Evolutionary conservation across 2,797 vertebrate genomes (phyloP), one percentile per base, ranked within the genome.

Genomic region (Dendrocincla fuliginosa): DNA sequence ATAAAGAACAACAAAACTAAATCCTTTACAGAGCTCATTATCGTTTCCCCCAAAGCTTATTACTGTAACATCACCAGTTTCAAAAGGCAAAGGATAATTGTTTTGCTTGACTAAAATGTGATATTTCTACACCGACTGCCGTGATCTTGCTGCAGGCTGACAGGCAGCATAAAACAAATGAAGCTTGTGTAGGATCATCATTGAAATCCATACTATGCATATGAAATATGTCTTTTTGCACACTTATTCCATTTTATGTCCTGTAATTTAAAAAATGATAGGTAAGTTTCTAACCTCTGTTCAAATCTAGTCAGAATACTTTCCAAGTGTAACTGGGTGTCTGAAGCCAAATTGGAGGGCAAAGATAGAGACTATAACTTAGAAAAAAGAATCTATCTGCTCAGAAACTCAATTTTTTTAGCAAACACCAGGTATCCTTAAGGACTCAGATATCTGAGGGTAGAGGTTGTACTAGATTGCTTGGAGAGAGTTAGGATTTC

Each of bases 51-150:
- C 41, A 44, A 35, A 85, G 68, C 47, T 92, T 87, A 35, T 78
- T 88, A 75, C 18, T 82, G 30, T 69, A 82, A 81, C 35, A 88
- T 90, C 59, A 82, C 3, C 22, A 37, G 30, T 19, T 49, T 85
- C 60, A 63, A 89, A 93, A 93, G 92, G 9, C 25, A 60, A 47
- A 83, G 32, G 56, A 80, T 81, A 95, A 88, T 77, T 92, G 56
- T 89, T 92, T 84, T 87, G 41, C 67, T 91, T 87, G 84, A 89
- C 44, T 87, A 82, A 93, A 87, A 55, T 30, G 19, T 89, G 87
- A 60, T 87, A 92, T 80, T 93, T 93, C 68, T 79, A 35, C 16
- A 52, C 14, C 39, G 46, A 59, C 37, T 70, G 64, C 44, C 0
- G 0, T 74, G 84, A 73, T 87, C 81, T 92, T 77, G 74, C 78